These are phyloP conservation scores for Gibbula magus DNA, from an alignment of 2,888 invertebrate genomes.

Conservation along the genomic window DNA sequence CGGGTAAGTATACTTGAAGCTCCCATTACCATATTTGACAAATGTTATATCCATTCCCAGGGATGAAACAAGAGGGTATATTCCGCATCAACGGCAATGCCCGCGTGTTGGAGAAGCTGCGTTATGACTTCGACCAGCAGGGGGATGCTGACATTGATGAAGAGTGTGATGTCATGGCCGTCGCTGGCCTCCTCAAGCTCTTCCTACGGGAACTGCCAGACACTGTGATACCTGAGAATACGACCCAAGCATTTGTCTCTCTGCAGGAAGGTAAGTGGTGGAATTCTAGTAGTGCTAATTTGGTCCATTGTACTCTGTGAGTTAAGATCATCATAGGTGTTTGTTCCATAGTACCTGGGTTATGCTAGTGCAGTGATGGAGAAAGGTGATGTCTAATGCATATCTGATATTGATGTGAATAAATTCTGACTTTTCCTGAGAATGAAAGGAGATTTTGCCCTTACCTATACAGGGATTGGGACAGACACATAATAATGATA, in stretches of 20 bases:
- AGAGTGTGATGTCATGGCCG: conserved; percentile 76
- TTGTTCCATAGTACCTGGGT: too few species aligned
- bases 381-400: too few species aligned
- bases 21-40: background rate
- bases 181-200: conserved; percentile 79
- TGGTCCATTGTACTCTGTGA: too few species aligned
- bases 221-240: conserved; percentile 75
- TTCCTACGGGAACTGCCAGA: conserved; percentile 78
- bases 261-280: conserved; percentile 67
- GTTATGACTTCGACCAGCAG: conserved; percentile 77
- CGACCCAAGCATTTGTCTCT: conserved; percentile 72
- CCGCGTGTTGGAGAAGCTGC: conserved; percentile 77
- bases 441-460: too few species aligned
- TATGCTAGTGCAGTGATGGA: too few species aligned
- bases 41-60: conserved; percentile 58
- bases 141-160: conserved; percentile 78
- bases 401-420: too few species aligned
- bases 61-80: conserved; percentile 76
- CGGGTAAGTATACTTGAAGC: too few species aligned
- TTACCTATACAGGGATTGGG: too few species aligned
- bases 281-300: background rate
- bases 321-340: too few species aligned
- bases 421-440: too few species aligned
- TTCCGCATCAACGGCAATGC: conserved; percentile 79
- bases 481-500: too few species aligned